These are phyloP conservation scores for Pelosia muscerda DNA, from an alignment of 2,888 invertebrate genomes.

Conservation along the genomic window DNA sequence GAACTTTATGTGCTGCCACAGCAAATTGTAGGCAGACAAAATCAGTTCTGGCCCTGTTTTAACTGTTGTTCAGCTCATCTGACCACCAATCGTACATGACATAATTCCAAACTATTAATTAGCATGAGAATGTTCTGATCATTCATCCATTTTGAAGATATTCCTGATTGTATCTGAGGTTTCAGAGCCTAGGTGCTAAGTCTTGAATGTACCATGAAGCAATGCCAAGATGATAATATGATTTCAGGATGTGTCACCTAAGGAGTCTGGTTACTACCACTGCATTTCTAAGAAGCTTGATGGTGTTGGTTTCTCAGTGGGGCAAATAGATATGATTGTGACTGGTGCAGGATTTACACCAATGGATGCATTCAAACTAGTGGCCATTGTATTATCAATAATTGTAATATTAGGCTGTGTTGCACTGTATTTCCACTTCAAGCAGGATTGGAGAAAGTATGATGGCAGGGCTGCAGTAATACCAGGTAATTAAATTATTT, in stretches of 20 bases:
- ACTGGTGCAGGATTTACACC: conserved; percentile 76
- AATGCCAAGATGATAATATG: conserved; percentile 15
- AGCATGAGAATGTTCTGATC: no score
- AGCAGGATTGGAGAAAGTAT: conserved; percentile 79
- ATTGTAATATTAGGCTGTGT: conserved; percentile 78
- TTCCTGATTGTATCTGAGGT: no score
- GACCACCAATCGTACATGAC: no score
- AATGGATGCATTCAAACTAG: conserved; percentile 79
- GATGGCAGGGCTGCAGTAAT: conserved; percentile 68
- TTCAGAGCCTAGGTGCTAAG: no score
- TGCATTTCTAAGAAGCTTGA: conserved; percentile 88
- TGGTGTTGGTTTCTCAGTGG: conserved; percentile 82
- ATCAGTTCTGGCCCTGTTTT: no score
- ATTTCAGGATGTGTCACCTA: conserved; percentile 86
- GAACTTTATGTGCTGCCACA: no score
- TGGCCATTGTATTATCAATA: conserved; percentile 79
- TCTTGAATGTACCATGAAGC: no score
- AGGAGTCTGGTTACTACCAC: conserved; percentile 89
- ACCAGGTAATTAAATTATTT: conserved; percentile 63
- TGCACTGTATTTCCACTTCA: conserved; percentile 76
- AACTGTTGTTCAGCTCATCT: no score
- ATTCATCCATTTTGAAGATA: no score
- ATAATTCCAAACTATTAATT: no score
- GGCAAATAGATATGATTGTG: conserved; percentile 88
- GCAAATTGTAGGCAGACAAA: no score